Conservation (phyloP, 2,797 vertebrate species). For the Leptatherina wallacei region DNA sequence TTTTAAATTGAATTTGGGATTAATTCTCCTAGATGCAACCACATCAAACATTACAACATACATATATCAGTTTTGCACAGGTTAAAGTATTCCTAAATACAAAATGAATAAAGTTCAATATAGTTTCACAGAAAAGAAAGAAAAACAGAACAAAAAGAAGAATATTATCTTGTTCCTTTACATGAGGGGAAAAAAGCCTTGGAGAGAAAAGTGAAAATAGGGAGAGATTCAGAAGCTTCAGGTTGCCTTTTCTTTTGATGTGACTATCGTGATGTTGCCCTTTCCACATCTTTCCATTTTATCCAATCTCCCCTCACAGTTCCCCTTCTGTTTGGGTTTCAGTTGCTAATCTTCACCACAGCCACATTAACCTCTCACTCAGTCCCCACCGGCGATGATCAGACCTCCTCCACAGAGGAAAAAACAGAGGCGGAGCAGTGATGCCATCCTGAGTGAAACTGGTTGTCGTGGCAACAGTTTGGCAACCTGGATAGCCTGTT, state of each 20-base stretch:
- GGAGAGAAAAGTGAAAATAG: slow-evolving; percentile 19
- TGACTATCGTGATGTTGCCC: slow-evolving; percentile 30
- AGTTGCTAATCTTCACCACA: slow-evolving; percentile 8
- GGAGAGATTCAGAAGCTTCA: slow-evolving; percentile 40
- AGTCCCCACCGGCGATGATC: slow-evolving; percentile 37
- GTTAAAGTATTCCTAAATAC: too few relatives aligned
- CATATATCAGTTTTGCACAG: too few relatives aligned
- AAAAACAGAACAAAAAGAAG: background rate
- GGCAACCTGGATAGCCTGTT: slow-evolving; percentile 58
- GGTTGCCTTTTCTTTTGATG: slow-evolving; percentile 42
- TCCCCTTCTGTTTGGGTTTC: slow-evolving; percentile 25
- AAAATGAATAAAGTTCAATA: too few relatives aligned
- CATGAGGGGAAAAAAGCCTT: slow-evolving; percentile 7
- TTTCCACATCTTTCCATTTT: slow-evolving; percentile 13
- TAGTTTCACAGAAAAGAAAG: too few relatives aligned
- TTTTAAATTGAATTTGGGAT: too few relatives aligned
- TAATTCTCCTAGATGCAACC: too few relatives aligned
- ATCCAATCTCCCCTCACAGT: background rate
- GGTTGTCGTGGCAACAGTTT: slow-evolving; percentile 77
- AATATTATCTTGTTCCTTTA: slow-evolving; percentile 12
- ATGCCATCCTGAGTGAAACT: slow-evolving; percentile 40
- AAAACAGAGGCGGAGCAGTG: slow-evolving; percentile 32
- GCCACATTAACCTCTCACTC: slow-evolving; percentile 53
- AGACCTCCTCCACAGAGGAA: slow-evolving; percentile 28
- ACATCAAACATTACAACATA: too few relatives aligned